Evolutionary conservation across 2,797 vertebrate species (phyloP).

Genomic region (Nothura maculosa): DNA sequence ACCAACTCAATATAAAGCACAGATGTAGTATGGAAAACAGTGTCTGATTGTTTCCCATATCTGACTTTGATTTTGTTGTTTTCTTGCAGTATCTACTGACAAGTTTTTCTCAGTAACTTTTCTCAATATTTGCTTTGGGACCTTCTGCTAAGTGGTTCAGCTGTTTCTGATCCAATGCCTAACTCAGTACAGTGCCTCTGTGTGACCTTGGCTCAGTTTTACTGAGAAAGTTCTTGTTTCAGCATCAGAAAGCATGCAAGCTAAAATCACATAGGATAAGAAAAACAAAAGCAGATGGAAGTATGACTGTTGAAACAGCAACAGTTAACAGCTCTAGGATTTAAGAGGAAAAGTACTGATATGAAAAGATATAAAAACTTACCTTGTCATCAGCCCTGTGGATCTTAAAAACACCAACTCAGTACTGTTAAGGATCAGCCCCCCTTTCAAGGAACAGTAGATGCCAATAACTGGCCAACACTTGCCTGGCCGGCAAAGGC

Average conservation of each 20-base stretch:
- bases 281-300: slow-evolving; percentile 58
- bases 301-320: background rate
- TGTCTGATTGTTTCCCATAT: background rate
- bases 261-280: slow-evolving; percentile 28
- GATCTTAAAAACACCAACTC: background rate
- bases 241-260: slow-evolving; percentile 30
- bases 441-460: fast-evolving
- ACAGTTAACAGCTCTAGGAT: background rate
- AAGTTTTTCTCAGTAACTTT: background rate
- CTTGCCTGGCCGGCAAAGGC: background rate
- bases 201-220: slow-evolving; percentile 11
- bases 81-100: background rate
- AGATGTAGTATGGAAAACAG: background rate
- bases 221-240: slow-evolving; percentile 42
- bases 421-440: background rate
- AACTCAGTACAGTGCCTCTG: background rate
- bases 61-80: background rate
- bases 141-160: background rate
- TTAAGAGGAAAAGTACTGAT: background rate
- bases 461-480: fast-evolving
- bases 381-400: background rate
- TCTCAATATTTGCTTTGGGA: background rate
- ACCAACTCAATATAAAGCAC: background rate
- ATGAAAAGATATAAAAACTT: background rate
- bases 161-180: background rate